phyloP scores from a whole-genome alignment of 2,113 vertebrate genomes.

The Sander lucioperca region DNA sequence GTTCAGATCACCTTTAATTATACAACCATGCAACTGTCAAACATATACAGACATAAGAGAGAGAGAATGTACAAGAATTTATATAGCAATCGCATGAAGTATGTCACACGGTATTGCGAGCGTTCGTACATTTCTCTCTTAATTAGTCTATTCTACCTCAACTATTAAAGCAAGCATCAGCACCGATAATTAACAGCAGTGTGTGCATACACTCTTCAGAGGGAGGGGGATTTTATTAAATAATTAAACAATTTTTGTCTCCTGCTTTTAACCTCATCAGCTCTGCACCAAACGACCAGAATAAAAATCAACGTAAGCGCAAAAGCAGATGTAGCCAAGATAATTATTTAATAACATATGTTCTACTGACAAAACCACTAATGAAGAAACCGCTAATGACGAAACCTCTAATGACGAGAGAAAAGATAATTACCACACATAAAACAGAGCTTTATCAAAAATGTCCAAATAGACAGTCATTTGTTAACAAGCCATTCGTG shows the following conservation, averaged over 20 bases:
- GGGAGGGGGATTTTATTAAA: slow-evolving; percentile 73
- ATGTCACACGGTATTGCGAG: not conserved
- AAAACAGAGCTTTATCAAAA: slow-evolving; percentile 40
- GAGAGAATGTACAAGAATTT: not conserved
- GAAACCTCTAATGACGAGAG: slow-evolving; percentile 35
- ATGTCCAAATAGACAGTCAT: slow-evolving; percentile 23
- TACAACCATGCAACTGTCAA: slow-evolving; percentile 16
- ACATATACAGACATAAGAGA: slow-evolving; percentile 1
- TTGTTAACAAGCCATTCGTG: slow-evolving; percentile 39
- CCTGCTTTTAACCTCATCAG: slow-evolving; percentile 73
- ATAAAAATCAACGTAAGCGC: slow-evolving; percentile 47
- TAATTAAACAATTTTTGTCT: slow-evolving; percentile 74
- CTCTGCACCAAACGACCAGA: slow-evolving; percentile 38
- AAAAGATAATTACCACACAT: slow-evolving; percentile 55
- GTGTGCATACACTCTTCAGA: slow-evolving; percentile 45
- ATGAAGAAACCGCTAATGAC: slow-evolving; percentile 43
- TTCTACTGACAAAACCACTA: slow-evolving; percentile 40
- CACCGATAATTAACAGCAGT: slow-evolving; percentile 79
- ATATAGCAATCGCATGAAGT: not conserved
- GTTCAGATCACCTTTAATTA: slow-evolving; percentile 39
- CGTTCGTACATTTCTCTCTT: slow-evolving; percentile 44
- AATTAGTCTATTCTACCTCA: slow-evolving; percentile 64
- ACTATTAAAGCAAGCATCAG: slow-evolving; percentile 55
- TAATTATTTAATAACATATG: slow-evolving; percentile 78
- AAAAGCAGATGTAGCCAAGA: slow-evolving; percentile 47